A percentile compares a stretch with the other conserved stretches of the same genome.
phyloP scores from a whole-genome alignment of 2,113 vertebrate species.

The Melospiza melodia region DNA sequence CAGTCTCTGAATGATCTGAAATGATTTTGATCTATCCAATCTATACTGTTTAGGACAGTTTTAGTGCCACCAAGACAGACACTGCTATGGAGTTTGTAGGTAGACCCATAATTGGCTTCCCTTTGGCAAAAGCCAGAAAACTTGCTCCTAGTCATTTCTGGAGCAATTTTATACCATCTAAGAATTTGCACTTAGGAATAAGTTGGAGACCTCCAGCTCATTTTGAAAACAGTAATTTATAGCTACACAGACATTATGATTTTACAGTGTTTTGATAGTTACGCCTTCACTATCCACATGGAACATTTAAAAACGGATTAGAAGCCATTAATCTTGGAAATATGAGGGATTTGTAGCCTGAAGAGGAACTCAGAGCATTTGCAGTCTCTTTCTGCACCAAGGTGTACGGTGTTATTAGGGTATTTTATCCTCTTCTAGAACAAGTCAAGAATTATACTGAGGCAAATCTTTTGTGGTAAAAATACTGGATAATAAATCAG shows the following conservation, averaged over 20 bases:
- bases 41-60: not conserved
- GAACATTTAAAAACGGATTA: constrained; percentile 66
- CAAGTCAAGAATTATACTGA: not conserved
- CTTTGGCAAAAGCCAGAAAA: not conserved
- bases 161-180: constrained; percentile 7
- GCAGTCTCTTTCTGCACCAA: not conserved
- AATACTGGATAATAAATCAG: not conserved
- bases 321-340: constrained; percentile 58
- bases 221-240: constrained; percentile 66
- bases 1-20: not conserved
- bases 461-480: not conserved
- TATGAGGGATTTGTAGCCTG: constrained; percentile 8
- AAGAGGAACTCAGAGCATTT: not conserved
- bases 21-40: not conserved
- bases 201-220: constrained; percentile 62
- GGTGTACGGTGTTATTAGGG: not conserved
- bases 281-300: constrained; percentile 66
- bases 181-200: constrained; percentile 46
- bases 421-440: not conserved
- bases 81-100: not conserved
- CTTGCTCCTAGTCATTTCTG: not conserved
- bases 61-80: not conserved
- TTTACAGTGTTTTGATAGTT: constrained; percentile 71
- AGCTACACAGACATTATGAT: constrained; percentile 62
- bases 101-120: not conserved